Conservation (phyloP, 2,113 vertebrate species). For the Sinocyclocheilus anophthalmus region DNA sequence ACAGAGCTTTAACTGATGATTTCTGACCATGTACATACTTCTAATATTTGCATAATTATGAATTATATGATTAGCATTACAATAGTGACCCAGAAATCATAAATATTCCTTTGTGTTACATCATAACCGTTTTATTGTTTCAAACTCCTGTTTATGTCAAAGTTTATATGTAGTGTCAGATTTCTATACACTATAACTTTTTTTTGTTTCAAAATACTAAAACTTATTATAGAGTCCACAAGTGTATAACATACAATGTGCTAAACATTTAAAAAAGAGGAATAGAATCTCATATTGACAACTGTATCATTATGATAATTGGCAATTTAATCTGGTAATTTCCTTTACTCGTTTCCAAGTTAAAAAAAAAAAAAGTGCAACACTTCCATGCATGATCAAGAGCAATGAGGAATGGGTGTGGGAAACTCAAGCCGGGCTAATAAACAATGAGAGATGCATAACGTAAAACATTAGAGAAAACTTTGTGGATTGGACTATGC, state of each 20-base stretch:
- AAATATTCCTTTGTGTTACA: not conserved
- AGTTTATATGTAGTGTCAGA: too few relatives aligned
- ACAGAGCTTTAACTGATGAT: not conserved
- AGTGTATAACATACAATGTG: not conserved
- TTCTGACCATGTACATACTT: not conserved
- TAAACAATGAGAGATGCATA: not conserved
- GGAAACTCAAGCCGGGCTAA: not conserved
- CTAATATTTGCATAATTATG: not conserved
- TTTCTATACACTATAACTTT: too few relatives aligned
- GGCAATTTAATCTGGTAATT: too few relatives aligned
- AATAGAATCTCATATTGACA: not conserved
- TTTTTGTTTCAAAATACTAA: not conserved
- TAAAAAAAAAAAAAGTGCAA: not conserved
- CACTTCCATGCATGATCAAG: not conserved
- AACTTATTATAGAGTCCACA: not conserved
- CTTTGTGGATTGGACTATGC: not conserved
- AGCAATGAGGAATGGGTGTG: not conserved
- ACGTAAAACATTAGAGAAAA: not conserved
- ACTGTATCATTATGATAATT: not conserved
- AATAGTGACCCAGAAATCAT: not conserved
- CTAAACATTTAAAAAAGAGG: not conserved
- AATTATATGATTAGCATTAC: not conserved
- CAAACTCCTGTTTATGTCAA: too few relatives aligned
- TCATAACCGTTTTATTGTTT: not conserved
- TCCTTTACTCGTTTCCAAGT: not conserved